phyloP scores from a whole-genome alignment of 2,888 invertebrate species.

The Hetaerina titia region DNA sequence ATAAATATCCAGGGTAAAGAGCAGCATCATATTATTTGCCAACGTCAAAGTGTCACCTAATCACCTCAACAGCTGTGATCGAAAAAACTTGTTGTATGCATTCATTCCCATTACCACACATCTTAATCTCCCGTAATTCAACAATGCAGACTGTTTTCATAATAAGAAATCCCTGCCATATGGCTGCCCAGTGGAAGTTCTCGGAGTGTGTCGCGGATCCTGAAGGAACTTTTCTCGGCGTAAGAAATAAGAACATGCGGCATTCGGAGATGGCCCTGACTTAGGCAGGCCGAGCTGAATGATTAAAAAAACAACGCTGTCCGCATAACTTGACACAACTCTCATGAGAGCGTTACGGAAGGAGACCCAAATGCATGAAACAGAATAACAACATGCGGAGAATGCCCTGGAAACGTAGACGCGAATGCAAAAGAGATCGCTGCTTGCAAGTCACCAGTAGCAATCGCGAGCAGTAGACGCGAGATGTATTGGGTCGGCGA shows the following conservation, averaged over 20 bases:
- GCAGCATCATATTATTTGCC: too few relatives aligned
- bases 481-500: background rate
- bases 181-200: too few relatives aligned
- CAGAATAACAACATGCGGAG: background rate
- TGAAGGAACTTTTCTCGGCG: background rate
- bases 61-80: too few relatives aligned
- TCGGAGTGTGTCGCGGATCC: too few relatives aligned
- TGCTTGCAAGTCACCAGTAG: background rate
- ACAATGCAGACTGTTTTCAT: too few relatives aligned
- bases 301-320: background rate
- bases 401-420: background rate
- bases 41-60: too few relatives aligned
- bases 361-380: constrained; percentile 19
- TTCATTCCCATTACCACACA: too few relatives aligned
- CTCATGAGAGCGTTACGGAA: background rate
- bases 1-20: too few relatives aligned
- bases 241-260: background rate
- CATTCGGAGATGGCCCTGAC: background rate
- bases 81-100: too few relatives aligned
- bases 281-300: background rate
- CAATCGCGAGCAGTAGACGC: background rate
- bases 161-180: too few relatives aligned
- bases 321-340: background rate
- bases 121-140: too few relatives aligned
- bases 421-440: background rate